Percentiles rank a stretch among this genome's conserved stretches.
phyloP scores from a whole-genome alignment of 2,888 invertebrate genomes.

The Julus scandinavius region DNA sequence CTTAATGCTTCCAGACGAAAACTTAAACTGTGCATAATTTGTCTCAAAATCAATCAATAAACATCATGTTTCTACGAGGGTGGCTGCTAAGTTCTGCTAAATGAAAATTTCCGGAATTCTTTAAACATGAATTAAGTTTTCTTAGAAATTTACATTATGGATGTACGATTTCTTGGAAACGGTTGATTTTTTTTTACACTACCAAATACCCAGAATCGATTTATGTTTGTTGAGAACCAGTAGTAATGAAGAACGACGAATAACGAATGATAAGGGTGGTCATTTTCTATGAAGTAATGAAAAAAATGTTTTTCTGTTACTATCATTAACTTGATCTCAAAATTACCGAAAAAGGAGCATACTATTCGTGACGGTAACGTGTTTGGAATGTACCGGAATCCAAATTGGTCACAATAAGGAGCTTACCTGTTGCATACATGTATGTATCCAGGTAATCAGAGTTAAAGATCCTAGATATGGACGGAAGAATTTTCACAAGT shows the following conservation, averaged over 20 bases:
- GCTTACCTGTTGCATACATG: too few species aligned
- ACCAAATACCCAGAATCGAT: neutral
- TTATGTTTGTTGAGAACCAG: neutral
- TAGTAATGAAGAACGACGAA: neutral
- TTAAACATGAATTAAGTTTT: neutral
- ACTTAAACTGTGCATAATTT: neutral
- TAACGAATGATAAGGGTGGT: too few species aligned
- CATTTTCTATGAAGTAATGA: too few species aligned
- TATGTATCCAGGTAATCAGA: too few species aligned
- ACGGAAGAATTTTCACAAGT: too few species aligned
- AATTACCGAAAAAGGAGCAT: too few species aligned
- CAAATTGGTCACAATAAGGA: too few species aligned
- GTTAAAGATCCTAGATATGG: too few species aligned
- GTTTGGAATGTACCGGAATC: too few species aligned
- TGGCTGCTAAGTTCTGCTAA: neutral
- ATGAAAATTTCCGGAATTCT: neutral
- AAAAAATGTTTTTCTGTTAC: too few species aligned
- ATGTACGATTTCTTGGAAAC: neutral
- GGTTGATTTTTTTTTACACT: neutral
- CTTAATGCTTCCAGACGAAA: neutral
- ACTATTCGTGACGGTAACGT: too few species aligned
- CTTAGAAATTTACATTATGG: neutral
- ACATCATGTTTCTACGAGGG: neutral
- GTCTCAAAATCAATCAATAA: conserved; percentile 25
- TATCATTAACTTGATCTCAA: too few species aligned